Percentiles rank a stretch among this genome's conserved stretches.
Evolutionary conservation across 2,888 invertebrate species (phyloP).

Genomic region (Drosophila anomalata): DNA sequence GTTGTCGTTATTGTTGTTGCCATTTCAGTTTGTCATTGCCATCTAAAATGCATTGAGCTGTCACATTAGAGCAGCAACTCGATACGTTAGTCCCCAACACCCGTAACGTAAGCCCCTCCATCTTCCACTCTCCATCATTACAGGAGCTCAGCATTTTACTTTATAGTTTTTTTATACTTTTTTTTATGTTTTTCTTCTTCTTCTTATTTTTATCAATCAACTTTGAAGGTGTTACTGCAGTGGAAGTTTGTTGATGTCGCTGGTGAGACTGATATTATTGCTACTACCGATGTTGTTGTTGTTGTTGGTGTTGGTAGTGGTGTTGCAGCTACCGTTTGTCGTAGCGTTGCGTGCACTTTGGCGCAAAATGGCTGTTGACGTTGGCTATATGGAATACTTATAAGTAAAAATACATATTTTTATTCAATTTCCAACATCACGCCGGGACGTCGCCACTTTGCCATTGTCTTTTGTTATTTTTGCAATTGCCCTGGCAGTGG

Average conservation of each 20-base stretch:
- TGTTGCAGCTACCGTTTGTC: slow-evolving; percentile 50
- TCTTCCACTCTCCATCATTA: slow-evolving; percentile 22
- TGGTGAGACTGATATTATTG: slow-evolving; percentile 27
- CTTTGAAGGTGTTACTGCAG: slow-evolving; percentile 72
- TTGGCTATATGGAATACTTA: slow-evolving; percentile 50
- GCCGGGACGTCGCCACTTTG: slow-evolving; percentile 59
- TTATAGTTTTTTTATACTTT: slow-evolving; percentile 55
- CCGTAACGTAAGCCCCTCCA: neutral
- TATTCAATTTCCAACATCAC: slow-evolving; percentile 73
- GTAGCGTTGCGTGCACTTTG: slow-evolving; percentile 77
- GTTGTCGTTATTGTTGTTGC: slow-evolving; percentile 46
- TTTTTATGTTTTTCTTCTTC: neutral
- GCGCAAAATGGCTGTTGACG: slow-evolving; percentile 74
- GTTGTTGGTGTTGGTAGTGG: slow-evolving; percentile 26
- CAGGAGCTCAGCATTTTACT: slow-evolving; percentile 55
- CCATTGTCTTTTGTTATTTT: slow-evolving; percentile 47
- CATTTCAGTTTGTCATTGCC: slow-evolving; percentile 67
- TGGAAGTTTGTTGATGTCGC: slow-evolving; percentile 31
- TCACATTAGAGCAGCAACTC: slow-evolving; percentile 80
- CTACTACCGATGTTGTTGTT: slow-evolving; percentile 22
- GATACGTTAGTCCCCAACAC: slow-evolving; percentile 55
- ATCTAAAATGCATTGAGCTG: slow-evolving; percentile 80
- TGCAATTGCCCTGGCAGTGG: slow-evolving; percentile 37
- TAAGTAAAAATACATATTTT: slow-evolving; percentile 54
- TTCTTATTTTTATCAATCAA: slow-evolving; percentile 71